Evolutionary conservation across 1,140 invertebrate genomes (phyloP).

Genomic region (Eriosoma lanigerum): DNA sequence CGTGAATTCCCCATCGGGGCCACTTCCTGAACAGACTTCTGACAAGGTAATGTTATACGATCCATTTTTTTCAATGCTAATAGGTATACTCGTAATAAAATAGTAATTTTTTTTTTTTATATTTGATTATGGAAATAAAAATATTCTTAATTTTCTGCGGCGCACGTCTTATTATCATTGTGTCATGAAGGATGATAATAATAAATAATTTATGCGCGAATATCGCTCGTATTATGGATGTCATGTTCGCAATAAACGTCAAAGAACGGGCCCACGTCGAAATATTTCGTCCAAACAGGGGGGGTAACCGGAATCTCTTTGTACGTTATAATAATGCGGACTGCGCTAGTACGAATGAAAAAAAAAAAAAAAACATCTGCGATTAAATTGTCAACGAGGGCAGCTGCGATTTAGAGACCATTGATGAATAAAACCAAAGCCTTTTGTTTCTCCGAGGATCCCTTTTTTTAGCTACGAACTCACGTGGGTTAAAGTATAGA

Average conservation of each 20-base stretch:
- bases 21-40: neutral
- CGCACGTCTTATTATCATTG: neutral
- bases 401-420: slow-evolving; percentile 50
- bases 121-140: too few species aligned
- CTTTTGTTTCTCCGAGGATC: slow-evolving; percentile 41
- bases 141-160: neutral
- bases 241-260: slow-evolving; percentile 44
- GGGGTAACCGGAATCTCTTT: slow-evolving; percentile 50
- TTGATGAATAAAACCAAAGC: slow-evolving; percentile 39
- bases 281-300: slow-evolving; percentile 39
- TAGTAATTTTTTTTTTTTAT: neutral
- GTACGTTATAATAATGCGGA: slow-evolving; percentile 39
- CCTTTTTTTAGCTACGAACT: slow-evolving; percentile 8
- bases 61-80: too few species aligned
- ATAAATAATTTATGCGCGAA: slow-evolving; percentile 9
- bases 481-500: neutral
- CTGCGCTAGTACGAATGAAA: slow-evolving; percentile 14
- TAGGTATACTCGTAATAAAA: too few species aligned
- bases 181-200: neutral
- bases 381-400: slow-evolving; percentile 51
- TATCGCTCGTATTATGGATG: slow-evolving; percentile 26
- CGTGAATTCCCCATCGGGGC: neutral
- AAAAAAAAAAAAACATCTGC: slow-evolving; percentile 47
- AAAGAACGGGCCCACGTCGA: slow-evolving; percentile 22
- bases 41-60: slow-evolving; percentile 15